Evolutionary conservation across 2,888 invertebrate genomes (phyloP).

Genomic region (Aethes cnicana): DNA sequence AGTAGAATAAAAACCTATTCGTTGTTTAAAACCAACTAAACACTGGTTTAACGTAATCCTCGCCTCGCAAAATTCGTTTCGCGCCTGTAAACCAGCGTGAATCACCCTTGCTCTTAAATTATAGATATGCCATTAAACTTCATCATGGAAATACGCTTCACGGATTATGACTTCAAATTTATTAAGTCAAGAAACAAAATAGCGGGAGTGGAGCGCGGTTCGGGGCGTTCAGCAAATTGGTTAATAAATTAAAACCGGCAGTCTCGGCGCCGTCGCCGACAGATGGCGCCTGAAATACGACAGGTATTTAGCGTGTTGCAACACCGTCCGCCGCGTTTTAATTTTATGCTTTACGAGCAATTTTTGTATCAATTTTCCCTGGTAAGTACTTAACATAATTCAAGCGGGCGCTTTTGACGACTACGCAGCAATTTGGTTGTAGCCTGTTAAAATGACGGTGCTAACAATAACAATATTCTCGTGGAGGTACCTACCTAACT

Average conservation of each 20-base stretch:
- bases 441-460: slow-evolving; percentile 43
- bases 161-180: slow-evolving; percentile 72
- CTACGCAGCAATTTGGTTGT: slow-evolving; percentile 60
- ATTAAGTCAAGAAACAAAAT: slow-evolving; percentile 79
- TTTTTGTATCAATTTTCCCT: slow-evolving; percentile 77
- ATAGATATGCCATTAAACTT: slow-evolving; percentile 48
- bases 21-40: slow-evolving; percentile 11
- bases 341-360: slow-evolving; percentile 80
- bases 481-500: no score
- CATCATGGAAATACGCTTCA: slow-evolving; percentile 58
- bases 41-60: slow-evolving; percentile 16
- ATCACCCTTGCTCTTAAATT: slow-evolving; percentile 34
- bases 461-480: no score
- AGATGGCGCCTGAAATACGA: slow-evolving; percentile 80
- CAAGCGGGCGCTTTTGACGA: slow-evolving; percentile 50
- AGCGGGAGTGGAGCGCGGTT: slow-evolving; percentile 64
- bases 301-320: slow-evolving; percentile 81
- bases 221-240: slow-evolving; percentile 76
- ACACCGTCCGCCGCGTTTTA: slow-evolving; percentile 74
- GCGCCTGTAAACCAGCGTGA: slow-evolving; percentile 20
- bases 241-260: slow-evolving; percentile 81
- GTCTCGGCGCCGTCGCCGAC: slow-evolving; percentile 76
- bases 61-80: slow-evolving; percentile 15
- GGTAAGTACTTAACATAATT: slow-evolving; percentile 67
- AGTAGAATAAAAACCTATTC: background rate